These are phyloP conservation scores for Otis tarda DNA, from an alignment of 2,113 vertebrate species.

Conservation along the genomic window DNA sequence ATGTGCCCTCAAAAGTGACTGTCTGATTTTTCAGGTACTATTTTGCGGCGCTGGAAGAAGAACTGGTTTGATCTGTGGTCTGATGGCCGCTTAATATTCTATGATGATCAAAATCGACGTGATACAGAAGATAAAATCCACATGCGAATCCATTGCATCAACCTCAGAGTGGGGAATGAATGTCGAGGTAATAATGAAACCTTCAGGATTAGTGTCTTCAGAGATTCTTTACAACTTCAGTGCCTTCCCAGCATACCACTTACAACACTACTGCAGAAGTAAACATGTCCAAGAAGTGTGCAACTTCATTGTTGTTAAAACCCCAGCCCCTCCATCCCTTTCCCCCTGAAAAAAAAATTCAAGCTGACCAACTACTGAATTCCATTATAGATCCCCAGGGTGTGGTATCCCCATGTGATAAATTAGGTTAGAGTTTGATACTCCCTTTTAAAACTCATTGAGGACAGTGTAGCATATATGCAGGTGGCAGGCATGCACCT, in stretches of 20 bases:
- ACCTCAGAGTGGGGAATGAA: slow-evolving; percentile 83
- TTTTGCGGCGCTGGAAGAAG: slow-evolving; percentile 93
- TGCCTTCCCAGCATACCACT: not conserved
- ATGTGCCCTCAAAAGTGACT: not conserved
- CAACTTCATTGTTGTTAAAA: not conserved
- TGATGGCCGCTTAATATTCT: slow-evolving; percentile 90
- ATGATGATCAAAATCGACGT: slow-evolving; percentile 85
- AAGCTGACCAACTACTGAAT: not conserved
- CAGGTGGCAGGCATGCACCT: not conserved
- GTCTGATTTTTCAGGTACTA: slow-evolving; percentile 81
- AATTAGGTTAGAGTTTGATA: not conserved
- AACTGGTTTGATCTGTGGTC: slow-evolving; percentile 98
- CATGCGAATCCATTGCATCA: slow-evolving; percentile 91
- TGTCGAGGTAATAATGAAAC: slow-evolving; percentile 81
- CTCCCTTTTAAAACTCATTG: not conserved
- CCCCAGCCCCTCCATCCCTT: too few relatives aligned
- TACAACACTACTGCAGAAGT: not conserved
- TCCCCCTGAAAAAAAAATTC: not conserved
- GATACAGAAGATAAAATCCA: slow-evolving; percentile 92
- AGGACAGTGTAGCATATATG: not conserved
- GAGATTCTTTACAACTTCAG: not conserved
- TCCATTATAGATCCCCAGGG: not conserved
- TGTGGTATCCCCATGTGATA: rapidly evolving
- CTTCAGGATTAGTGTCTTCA: not conserved
- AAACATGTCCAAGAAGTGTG: not conserved